A percentile compares a stretch with the other conserved stretches of the same genome.
These are phyloP conservation scores for Micromussa lordhowensis DNA, from an alignment of 92 coral and sea anemone species.

Conservation along the genomic window DNA sequence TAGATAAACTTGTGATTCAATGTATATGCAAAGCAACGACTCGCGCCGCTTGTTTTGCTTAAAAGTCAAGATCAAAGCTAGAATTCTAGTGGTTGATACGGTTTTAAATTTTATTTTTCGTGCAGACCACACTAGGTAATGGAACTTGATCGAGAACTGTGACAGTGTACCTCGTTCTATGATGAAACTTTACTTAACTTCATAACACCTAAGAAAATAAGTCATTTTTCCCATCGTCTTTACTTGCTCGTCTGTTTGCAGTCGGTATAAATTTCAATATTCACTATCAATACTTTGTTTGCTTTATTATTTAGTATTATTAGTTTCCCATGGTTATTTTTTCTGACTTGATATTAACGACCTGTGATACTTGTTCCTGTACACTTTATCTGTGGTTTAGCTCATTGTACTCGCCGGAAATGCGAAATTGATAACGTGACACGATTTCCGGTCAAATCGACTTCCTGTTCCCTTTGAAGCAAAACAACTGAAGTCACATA, in stretches of 20 bases:
- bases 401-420: not conserved
- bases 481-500: not conserved
- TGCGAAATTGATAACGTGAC: not conserved
- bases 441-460: conserved; percentile 20
- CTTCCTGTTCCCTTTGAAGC: conserved; percentile 19
- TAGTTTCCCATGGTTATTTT: not conserved
- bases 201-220: not conserved
- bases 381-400: not conserved
- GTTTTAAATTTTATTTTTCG: not conserved
- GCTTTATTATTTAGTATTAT: not conserved
- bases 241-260: not conserved
- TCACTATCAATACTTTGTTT: not conserved
- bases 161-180: not conserved
- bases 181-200: not conserved
- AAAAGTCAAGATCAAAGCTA: no score
- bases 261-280: not conserved
- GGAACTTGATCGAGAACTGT: not conserved
- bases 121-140: not conserved
- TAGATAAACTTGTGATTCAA: not conserved
- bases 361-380: not conserved
- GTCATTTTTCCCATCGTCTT: not conserved
- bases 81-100: not conserved
- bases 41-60: not conserved
- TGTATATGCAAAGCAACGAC: not conserved
- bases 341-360: not conserved